Evolutionary conservation across 2,888 invertebrate genomes (phyloP).

Genomic region (Diogma glabrata): DNA sequence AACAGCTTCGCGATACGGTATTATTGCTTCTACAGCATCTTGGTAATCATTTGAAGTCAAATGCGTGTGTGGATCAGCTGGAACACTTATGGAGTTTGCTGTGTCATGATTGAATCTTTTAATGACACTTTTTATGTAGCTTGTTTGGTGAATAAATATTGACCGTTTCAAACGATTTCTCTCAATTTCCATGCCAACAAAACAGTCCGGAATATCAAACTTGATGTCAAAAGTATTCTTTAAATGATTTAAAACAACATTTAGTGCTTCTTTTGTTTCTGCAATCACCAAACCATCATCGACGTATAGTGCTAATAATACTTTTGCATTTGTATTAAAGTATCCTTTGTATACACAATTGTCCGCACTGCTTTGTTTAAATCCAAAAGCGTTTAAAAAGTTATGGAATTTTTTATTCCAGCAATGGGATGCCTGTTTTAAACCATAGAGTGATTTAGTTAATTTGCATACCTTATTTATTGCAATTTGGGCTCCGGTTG

Average conservation of each 20-base stretch:
- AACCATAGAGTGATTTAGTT: too few species aligned
- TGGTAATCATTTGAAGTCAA: background rate
- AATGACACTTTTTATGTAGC: constrained; percentile 13
- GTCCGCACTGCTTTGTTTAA: constrained; percentile 10
- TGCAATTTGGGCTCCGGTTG: background rate
- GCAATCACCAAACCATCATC: too few species aligned
- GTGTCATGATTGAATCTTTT: too few species aligned
- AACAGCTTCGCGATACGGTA: constrained; percentile 18
- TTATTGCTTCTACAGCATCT: background rate
- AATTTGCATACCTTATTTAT: background rate
- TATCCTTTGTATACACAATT: constrained; percentile 10
- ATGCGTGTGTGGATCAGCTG: constrained; percentile 15
- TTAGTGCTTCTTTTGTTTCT: background rate
- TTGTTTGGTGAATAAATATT: constrained; percentile 13
- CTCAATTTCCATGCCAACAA: background rate
- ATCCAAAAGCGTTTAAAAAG: constrained; percentile 8
- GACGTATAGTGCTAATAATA: too few species aligned
- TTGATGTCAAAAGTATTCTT: background rate
- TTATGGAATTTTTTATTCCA: background rate
- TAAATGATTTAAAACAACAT: too few species aligned
- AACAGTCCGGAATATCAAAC: background rate
- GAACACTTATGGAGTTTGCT: constrained; percentile 3
- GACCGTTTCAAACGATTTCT: background rate
- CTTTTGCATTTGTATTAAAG: too few species aligned
- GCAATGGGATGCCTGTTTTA: too few species aligned